Base-by-base conservation (phyloP, 2,113 vertebrate genomes). In the Azemiops feae region DNA sequence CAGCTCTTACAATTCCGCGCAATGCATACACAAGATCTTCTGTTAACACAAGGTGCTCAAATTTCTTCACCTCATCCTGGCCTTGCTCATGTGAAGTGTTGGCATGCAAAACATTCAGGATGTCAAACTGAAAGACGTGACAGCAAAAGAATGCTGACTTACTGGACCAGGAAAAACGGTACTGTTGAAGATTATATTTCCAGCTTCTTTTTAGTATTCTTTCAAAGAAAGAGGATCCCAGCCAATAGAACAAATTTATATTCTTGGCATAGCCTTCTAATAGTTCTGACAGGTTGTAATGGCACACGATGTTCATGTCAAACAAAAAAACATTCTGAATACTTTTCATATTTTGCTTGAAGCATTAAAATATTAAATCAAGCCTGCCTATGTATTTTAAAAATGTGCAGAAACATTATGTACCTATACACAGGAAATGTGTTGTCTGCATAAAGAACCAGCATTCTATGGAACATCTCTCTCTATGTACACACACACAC, bases 1-100 rank as follows among this genome's bases (percentile, higher is more conserved):
- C 88, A 95, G 87, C 53, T 95, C 88, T 94, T 57, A 93, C 95
- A 91, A 93, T 89, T 95, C 91, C 94, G 34, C 90, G 57, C 85
- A 94, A 92, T 9, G 47, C 6, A 22, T 10, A 91, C 53, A 85
- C 25, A 23, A 14, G 43, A 34, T 85, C 81, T 92, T 88, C 53
- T 93, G 54, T 89, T 86, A 50, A 86, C 39, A 69, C 85, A 58
- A 0, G 3, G 34, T 0, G 54, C 60, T 95, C 85, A 69, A 58
- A 22, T 91, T 18, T n/a, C 39, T 1, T 91, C 90, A 89, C 88
- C 91, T 74, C 45, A 92, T 91, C 93, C 88, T 23, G 55, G 8
- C 0, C 4, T 50, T 92, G 43, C 54, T 91, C 50, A 69, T 53
- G 87, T 25, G 74, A 87, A 90, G 39, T 50, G 74, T 88, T 60